Evolutionary conservation across 1,140 invertebrate genomes (phyloP), one percentile per base, ranked within the genome.

Genomic region (Euura lappo): DNA sequence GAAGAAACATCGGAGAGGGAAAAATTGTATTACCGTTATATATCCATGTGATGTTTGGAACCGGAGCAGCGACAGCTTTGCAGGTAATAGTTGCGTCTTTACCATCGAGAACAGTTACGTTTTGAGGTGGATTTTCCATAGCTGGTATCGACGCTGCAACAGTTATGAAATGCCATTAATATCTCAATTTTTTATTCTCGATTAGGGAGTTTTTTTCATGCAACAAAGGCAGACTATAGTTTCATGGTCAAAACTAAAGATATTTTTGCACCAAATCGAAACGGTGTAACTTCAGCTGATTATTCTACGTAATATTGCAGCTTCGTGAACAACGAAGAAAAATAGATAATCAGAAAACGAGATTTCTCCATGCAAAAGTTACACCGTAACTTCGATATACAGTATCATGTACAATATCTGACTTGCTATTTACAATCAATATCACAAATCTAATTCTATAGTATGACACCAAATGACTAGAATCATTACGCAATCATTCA

Each of bases 31-130:
- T 90, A 96, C 96, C 94, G 86, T 96, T 94, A 82, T 93, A 94
- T 80, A 94, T 92, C 97, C 97, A 99, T 6, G 95, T 95, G n/a
- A 94, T 91, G 80, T 95, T 96, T 2, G 97, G 97, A 74, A 92
- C 91, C 11, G 97, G 97, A 2, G 97, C 96, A 51, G 97, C 97
- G 45, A 92, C 91, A 8, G 95, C 96, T 78, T 94, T 89, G 86
- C 97, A 99, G 28, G 89, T 91, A 71, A 99, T 90, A 28, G 94
- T 94, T 47, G 94, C 96, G 88, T 98, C 96, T 86, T 96, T 96
- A 28, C 96, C 96, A 87, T 98, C 97, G 73, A 98, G 87, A 72
- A 97, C 93, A 2, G 96, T 98, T 13, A 93, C 85, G 90, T 98
- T 97, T 82, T 93, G 88, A 2, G 97, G 97, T 60, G 92, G 89